Evolutionary conservation across 2,888 invertebrate species (phyloP).

Genomic region (Lasioglossum vierecki): DNA sequence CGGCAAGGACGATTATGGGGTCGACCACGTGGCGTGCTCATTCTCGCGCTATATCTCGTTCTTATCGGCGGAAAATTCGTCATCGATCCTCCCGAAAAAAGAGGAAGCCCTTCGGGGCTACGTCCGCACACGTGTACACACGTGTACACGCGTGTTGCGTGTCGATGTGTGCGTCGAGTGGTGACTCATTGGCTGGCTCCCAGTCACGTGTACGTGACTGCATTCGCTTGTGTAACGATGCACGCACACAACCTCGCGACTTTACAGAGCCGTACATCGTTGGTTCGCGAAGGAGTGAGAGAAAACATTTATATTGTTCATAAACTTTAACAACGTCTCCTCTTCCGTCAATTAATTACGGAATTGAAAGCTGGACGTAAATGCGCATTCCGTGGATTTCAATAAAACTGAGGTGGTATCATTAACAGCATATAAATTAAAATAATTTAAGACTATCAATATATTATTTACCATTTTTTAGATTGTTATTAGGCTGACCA

Average conservation of each 20-base stretch:
- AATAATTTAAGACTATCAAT: too few species aligned
- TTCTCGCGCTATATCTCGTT: conserved; percentile 23
- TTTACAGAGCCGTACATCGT: conserved; percentile 55
- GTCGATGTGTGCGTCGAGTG: conserved; percentile 48
- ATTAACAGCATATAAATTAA: not conserved
- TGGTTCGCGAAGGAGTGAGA: not conserved
- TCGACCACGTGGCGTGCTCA: conserved; percentile 10
- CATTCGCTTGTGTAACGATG: conserved; percentile 31
- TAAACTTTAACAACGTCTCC: not conserved
- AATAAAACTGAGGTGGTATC: not conserved
- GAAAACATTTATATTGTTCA: conserved; percentile 10
- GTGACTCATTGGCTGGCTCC: conserved; percentile 66
- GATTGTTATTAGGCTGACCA: not conserved
- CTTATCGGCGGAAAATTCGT: conserved; percentile 54
- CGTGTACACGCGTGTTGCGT: conserved; percentile 17
- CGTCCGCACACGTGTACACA: not conserved
- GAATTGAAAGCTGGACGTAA: not conserved
- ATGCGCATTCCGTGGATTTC: not conserved
- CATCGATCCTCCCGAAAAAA: conserved; percentile 53
- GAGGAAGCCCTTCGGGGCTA: conserved; percentile 50
- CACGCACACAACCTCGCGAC: conserved; percentile 25
- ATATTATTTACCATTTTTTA: not conserved
- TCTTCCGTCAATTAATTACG: not conserved
- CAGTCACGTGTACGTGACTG: conserved; percentile 45
- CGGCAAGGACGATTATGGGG: not conserved